Conservation (phyloP, 2,797 vertebrate genomes). For the Acestrorhynchus altus region DNA sequence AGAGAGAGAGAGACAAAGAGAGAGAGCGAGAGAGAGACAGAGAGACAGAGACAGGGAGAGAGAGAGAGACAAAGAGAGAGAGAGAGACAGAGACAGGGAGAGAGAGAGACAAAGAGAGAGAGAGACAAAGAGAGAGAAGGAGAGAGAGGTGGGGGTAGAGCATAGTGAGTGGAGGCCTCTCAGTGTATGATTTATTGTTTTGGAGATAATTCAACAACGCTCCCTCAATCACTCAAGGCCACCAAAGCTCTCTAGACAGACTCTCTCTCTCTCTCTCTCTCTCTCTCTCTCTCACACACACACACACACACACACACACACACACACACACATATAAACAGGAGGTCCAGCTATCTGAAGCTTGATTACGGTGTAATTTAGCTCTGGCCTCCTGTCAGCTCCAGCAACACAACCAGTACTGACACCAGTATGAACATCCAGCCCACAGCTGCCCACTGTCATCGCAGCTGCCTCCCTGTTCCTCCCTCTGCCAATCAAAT, state of each 20-base stretch:
- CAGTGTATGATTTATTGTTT: slow-evolving; percentile 56
- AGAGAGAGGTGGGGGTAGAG: slow-evolving; percentile 26
- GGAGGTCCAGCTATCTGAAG: slow-evolving; percentile 48
- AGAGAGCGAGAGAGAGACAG: not conserved
- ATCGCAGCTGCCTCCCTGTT: slow-evolving; percentile 40
- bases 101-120: slow-evolving; percentile 1
- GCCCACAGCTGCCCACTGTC: slow-evolving; percentile 54
- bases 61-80: not conserved
- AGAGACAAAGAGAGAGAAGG: not conserved
- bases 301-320: slow-evolving; percentile 36
- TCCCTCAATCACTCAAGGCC: slow-evolving; percentile 62
- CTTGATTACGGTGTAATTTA: slow-evolving; percentile 66
- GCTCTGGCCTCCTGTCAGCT: slow-evolving; percentile 58
- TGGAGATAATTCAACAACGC: slow-evolving; percentile 53
- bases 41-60: not conserved
- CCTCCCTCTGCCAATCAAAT: not conserved
- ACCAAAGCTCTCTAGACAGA: slow-evolving; percentile 39
- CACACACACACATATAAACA: slow-evolving; percentile 44
- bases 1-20: not conserved
- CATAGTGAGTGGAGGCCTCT: slow-evolving; percentile 29
- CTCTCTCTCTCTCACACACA: slow-evolving; percentile 28
- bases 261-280: slow-evolving; percentile 42
- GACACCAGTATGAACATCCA: slow-evolving; percentile 58
- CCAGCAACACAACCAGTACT: slow-evolving; percentile 58
- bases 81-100: not conserved